Conservation (phyloP, 2,888 invertebrate genomes). For the Rhagonycha fulva region DNA sequence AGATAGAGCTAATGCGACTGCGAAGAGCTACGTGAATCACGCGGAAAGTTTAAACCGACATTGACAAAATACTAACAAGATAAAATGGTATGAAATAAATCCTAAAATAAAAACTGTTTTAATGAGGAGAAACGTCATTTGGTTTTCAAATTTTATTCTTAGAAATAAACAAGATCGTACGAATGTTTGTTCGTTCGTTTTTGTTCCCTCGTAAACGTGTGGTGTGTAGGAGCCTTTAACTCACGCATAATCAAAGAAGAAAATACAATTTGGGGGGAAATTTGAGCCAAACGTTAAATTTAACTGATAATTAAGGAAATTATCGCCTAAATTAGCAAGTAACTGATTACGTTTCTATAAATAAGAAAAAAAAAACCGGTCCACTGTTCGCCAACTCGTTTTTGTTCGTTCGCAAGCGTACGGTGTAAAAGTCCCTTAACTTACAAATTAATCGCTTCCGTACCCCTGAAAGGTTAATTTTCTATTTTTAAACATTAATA, state of each 20-base stretch:
- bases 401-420: too few species aligned
- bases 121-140: background rate
- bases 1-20: conserved; percentile 3
- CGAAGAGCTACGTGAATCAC: background rate
- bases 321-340: too few species aligned
- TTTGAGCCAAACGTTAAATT: background rate
- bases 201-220: background rate
- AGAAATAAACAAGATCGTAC: too few species aligned
- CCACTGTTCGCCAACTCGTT: too few species aligned
- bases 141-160: too few species aligned
- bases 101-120: background rate
- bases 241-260: too few species aligned
- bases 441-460: too few species aligned
- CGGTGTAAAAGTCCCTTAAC: too few species aligned
- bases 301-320: too few species aligned
- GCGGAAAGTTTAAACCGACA: background rate
- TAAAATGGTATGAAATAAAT: background rate
- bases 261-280: too few species aligned
- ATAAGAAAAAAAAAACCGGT: too few species aligned
- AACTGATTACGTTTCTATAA: too few species aligned
- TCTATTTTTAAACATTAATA: background rate
- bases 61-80: conserved; percentile 9
- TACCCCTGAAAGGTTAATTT: background rate
- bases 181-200: background rate
- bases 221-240: background rate